Base-by-base conservation (phyloP, 2,797 vertebrate genomes). In the Cuculus canorus region DNA sequence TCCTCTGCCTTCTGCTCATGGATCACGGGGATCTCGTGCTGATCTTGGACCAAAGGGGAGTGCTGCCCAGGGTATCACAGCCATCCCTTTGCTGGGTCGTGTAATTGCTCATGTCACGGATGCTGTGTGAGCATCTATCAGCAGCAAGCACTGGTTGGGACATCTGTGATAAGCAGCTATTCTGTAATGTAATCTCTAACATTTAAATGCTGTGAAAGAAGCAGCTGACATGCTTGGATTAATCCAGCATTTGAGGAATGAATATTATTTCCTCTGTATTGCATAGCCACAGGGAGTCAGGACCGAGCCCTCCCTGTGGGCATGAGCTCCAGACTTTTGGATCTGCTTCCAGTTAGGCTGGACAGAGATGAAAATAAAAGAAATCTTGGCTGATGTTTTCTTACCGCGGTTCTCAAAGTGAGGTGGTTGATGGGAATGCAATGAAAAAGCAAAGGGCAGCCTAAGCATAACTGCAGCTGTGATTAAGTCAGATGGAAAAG, bases 31-130 rank as follows among this genome's bases (percentile, higher is more conserved):
- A 43, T 63, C 30, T 4, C 8, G 22, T 13, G 6, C 27, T 5
- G 7, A 7, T 7, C 64, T 7, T 0, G 9, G 3, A 2, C 5
- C 23, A 3, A 1, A 6, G 32, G 25, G 35, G 11, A 6, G 39
- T 1, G 13, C 21, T 6, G 54, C 61, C 17, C 0, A 0, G 53
- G 27, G 23, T 4, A 8, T 3, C 0, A 1, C 57, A 8, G 43
- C 60, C 5, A 0, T 5, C 30, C 1, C 0, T 0, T 8, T 2
- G 2, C 15, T 6, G 53, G 27, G 28, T 17, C 14, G 0, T 4
- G 53, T 15, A 15, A 2, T 5, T 0, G 0, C 65, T 33, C 22
- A 8, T 2, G 1, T 9, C 3, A 1, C 1, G 21, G 35, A 5
- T 7, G 77, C 65, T 60, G 19, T 0, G 2, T 7, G 78, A 47